Conservation (phyloP, 2,888 invertebrate species). For the Harpagoxenus sublaevis region DNA sequence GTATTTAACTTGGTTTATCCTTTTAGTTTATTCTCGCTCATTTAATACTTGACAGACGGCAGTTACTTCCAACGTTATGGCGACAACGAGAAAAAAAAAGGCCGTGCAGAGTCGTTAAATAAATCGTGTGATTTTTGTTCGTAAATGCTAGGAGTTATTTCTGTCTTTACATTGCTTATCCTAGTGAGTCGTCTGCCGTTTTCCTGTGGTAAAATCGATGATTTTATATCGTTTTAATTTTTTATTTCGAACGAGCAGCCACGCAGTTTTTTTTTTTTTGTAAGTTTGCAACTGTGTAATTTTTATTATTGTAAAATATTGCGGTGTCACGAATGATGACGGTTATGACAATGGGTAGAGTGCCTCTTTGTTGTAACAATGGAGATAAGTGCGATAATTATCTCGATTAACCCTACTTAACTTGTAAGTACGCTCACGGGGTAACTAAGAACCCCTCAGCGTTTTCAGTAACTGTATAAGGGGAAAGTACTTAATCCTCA, state of each 20-base stretch:
- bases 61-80: not conserved
- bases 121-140: not conserved
- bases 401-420: conserved; percentile 51
- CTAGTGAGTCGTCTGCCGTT: not conserved
- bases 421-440: conserved; percentile 39
- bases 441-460: conserved; percentile 33
- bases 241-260: not conserved
- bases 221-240: not conserved
- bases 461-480: conserved; percentile 46
- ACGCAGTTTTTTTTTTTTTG: not conserved
- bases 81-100: not conserved
- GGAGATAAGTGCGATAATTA: conserved; percentile 44
- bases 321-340: conserved; percentile 15
- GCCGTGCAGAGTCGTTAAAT: not conserved
- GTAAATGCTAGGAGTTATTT: no score
- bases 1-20: not conserved
- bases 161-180: not conserved
- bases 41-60: not conserved
- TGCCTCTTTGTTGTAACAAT: conserved; percentile 41
- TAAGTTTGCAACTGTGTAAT: not conserved
- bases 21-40: not conserved
- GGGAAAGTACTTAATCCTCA: conserved; percentile 49
- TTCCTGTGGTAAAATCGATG: not conserved
- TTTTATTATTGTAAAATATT: conserved; percentile 13
- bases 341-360: conserved; percentile 20